Conservation (phyloP, 2,888 invertebrate genomes). For the Patella depressa region DNA sequence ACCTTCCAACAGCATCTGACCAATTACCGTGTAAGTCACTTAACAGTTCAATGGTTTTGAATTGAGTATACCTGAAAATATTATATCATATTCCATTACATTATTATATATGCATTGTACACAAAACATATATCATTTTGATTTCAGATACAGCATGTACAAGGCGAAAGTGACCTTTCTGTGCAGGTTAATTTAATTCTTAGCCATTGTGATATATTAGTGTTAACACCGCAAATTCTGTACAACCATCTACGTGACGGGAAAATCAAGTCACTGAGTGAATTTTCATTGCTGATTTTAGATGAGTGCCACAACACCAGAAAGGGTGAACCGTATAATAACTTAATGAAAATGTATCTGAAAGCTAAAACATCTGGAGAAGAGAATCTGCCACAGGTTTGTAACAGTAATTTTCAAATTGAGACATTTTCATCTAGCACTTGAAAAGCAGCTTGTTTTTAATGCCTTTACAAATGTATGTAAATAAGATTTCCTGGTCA, state of each 20-base stretch:
- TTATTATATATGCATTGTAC: too few species aligned
- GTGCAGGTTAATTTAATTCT: conserved; percentile 30
- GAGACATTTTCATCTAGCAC: too few species aligned
- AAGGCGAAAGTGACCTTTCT: conserved; percentile 30
- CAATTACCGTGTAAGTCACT: too few species aligned
- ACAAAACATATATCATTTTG: background rate
- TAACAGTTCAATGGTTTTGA: too few species aligned
- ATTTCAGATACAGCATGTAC: conserved; percentile 23
- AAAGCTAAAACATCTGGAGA: conserved; percentile 23
- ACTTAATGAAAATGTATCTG: conserved; percentile 41
- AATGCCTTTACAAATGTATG: too few species aligned
- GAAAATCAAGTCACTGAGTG: conserved; percentile 23
- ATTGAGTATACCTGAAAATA: too few species aligned
- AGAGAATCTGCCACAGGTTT: background rate
- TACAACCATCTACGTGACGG: conserved; percentile 47
- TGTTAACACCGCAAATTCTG: conserved; percentile 67
- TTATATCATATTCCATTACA: too few species aligned
- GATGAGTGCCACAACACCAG: conserved; percentile 52
- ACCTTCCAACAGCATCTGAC: conserved; percentile 33
- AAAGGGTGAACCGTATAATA: conserved; percentile 48
- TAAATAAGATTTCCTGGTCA: too few species aligned
- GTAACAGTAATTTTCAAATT: too few species aligned
- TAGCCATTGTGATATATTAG: conserved; percentile 44
- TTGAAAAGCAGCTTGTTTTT: too few species aligned
- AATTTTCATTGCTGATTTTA: conserved; percentile 41